phyloP scores from a whole-genome alignment of 1,140 invertebrate genomes.

The Lethocerus indicus region DNA sequence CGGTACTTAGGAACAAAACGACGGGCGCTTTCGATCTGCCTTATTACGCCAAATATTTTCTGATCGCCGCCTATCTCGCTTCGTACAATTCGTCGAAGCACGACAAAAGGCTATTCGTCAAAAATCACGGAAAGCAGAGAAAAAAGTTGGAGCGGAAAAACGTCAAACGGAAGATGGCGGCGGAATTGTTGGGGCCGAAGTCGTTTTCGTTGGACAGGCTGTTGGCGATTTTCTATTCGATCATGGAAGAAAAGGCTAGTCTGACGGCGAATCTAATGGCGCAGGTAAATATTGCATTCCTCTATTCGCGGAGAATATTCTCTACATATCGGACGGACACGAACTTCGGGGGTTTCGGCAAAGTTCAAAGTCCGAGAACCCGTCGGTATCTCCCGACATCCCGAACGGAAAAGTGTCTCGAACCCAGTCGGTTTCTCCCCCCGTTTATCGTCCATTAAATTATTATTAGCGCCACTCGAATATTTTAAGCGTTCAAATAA shows the following conservation, averaged over 20 bases:
- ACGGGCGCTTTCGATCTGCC: slow-evolving; percentile 58
- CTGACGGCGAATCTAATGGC: slow-evolving; percentile 65
- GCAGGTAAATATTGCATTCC: slow-evolving; percentile 34
- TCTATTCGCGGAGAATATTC: neutral
- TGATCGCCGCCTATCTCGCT: slow-evolving; percentile 78
- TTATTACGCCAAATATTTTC: slow-evolving; percentile 71
- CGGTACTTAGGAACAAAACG: slow-evolving; percentile 24
- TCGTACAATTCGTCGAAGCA: slow-evolving; percentile 77
- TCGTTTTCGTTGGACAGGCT: slow-evolving; percentile 66
- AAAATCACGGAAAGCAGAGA: slow-evolving; percentile 40
- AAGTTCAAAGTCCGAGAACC: neutral
- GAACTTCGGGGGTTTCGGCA: neutral
- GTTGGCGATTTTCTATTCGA: slow-evolving; percentile 81
- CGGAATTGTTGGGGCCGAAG: slow-evolving; percentile 43
- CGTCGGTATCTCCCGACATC: neutral
- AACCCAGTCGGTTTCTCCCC: neutral
- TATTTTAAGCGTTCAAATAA: too few relatives aligned
- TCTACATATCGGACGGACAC: neutral
- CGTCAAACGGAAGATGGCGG: slow-evolving; percentile 31
- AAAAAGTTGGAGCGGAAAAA: slow-evolving; percentile 28
- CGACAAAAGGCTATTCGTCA: slow-evolving; percentile 67
- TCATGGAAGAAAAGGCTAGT: slow-evolving; percentile 65
- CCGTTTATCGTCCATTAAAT: neutral
- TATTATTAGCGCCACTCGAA: neutral
- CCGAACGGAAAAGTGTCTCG: neutral